Conservation (phyloP, 1,140 invertebrate species). For the Dreissena polymorpha region DNA sequence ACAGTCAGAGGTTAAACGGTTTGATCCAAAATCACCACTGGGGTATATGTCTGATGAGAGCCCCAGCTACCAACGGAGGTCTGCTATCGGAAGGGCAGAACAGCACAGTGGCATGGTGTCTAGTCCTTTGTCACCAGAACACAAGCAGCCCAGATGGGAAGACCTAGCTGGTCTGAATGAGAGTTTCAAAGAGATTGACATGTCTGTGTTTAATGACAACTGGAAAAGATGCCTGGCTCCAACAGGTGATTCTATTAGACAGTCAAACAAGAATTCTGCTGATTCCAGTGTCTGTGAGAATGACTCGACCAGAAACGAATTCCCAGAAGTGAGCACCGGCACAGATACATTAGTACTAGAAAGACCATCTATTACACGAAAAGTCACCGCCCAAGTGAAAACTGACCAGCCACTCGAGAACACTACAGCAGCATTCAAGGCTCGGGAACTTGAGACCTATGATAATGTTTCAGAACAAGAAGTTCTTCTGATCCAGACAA, state of each 20-base stretch:
- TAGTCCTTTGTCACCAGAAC: conserved; percentile 63
- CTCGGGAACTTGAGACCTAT: conserved; percentile 41
- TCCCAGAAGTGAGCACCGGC: conserved; percentile 45
- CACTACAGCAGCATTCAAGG: neutral
- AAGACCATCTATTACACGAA: conserved; percentile 44
- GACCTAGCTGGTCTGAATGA: conserved; percentile 66
- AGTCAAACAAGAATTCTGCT: conserved; percentile 40
- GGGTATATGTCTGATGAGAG: conserved; percentile 27
- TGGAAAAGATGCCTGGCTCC: conserved; percentile 64
- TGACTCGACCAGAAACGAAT: conserved; percentile 21
- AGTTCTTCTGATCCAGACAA: conserved; percentile 6
- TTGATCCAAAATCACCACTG: conserved; percentile 22
- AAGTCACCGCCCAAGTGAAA: conserved; percentile 2
- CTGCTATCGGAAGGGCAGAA: conserved; percentile 10
- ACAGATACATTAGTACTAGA: conserved; percentile 51
- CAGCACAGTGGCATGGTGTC: conserved; percentile 40
- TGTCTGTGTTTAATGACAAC: conserved; percentile 64
- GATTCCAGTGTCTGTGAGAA: conserved; percentile 35
- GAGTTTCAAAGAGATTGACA: conserved; percentile 53
- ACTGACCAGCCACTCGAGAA: neutral
- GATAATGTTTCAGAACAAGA: conserved; percentile 52
- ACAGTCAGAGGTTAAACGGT: conserved; percentile 23
- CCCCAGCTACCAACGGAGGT: conserved; percentile 11
- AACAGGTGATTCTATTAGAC: conserved; percentile 60
- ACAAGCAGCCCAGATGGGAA: conserved; percentile 64